Base-by-base conservation (phyloP, 1,140 invertebrate genomes). In the Mercenaria mercenaria region DNA sequence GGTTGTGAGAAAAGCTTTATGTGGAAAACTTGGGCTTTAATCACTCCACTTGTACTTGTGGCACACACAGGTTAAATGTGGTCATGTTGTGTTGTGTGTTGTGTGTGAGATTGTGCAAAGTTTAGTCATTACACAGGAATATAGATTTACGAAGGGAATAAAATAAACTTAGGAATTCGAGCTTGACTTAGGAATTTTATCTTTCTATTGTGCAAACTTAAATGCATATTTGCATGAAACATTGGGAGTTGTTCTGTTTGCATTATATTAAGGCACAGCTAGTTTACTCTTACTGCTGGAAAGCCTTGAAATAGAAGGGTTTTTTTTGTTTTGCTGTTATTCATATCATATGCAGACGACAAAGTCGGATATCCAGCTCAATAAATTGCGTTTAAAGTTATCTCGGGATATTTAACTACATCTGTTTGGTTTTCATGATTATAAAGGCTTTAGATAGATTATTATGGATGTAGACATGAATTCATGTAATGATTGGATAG, bases 171-270 rank as follows among this genome's bases (percentile, higher is more conserved):
- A 52, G 76, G 76, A 79, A 79, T 79, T 79, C 23, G 76, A 52
- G 76, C 76, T 79, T 79, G 76, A 79, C 76, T 37, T 79, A 29
- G 76, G 76, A 79, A 79, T 79, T 79, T 79, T 79, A 79, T 79
- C 76, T 79, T 39, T 72, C n/a, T 18, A 1, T 37, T 72, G 34
- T 39, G 67, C 34, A 39, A 39, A 72, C 67, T 72, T 67, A 20
- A 72, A 39, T 15, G 13, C 32, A 72, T 39, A 39, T 72, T 64
- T 64, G 67, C n/a, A 72, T 72, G 34, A 72, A 72, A 72, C 23
- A 10, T 72, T 15, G 8, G 67, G 67, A 72, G 67, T 29, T 29
- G 59, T n/a, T n/a, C 8, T 64, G 26, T 64, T 64, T 64, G 26
- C 59, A 29, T 64, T 64, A 29, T 47, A 47, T 47, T 8, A 47